Conservation (phyloP, 2,888 invertebrate species). For the Troilus luridus region DNA sequence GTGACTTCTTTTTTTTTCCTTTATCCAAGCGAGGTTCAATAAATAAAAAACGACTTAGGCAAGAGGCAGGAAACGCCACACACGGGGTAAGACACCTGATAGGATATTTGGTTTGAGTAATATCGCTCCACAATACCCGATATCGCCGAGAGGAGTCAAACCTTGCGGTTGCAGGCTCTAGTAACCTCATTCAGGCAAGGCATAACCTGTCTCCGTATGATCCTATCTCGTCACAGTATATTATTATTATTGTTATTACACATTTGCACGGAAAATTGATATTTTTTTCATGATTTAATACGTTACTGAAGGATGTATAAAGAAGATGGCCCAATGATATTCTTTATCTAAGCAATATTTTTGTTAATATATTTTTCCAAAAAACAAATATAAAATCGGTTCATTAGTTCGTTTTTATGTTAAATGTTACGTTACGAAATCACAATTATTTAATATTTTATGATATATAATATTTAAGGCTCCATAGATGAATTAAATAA, state of each 20-base stretch:
- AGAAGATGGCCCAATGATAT: no score
- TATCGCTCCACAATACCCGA: conserved; percentile 1
- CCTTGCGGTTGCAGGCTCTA: conserved; percentile 7
- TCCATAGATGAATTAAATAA: no score
- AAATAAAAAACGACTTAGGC: neutral
- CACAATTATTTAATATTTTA: no score
- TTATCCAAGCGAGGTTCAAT: conserved; percentile 11
- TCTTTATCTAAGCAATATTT: no score
- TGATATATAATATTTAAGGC: no score
- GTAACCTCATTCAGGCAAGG: neutral
- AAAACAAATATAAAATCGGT: no score
- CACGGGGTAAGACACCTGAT: conserved; percentile 25
- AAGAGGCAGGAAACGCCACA: conserved; percentile 7
- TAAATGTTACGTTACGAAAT: no score
- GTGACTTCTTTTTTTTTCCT: neutral
- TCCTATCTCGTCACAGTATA: neutral
- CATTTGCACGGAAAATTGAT: neutral
- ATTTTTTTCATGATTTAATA: no score
- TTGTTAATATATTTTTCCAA: no score
- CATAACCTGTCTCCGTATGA: neutral
- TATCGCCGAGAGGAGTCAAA: neutral
- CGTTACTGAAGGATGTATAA: no score
- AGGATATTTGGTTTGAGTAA: conserved; percentile 38
- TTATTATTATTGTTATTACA: neutral
- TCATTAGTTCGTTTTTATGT: no score